Conservation (phyloP, 2,113 vertebrate genomes). For the Periophthalmodon schlosseri region DNA sequence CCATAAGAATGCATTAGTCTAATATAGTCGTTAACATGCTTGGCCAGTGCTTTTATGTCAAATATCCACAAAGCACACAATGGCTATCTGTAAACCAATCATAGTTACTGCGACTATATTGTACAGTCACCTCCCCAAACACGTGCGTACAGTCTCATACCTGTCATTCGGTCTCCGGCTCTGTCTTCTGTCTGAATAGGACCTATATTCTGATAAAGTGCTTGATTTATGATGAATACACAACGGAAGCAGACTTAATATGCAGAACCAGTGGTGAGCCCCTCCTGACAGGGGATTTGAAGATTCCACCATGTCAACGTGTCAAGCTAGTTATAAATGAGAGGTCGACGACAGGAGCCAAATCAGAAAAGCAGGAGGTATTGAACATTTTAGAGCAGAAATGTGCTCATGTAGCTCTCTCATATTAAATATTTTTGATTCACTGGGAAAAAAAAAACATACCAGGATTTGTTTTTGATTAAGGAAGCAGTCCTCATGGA, state of each 20-base stretch:
- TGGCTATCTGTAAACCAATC: constrained; percentile 1
- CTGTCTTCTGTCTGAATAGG: constrained; percentile 33
- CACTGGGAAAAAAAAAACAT: background rate
- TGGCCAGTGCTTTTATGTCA: background rate
- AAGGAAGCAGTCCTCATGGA: too few species aligned
- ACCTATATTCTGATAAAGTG: constrained; percentile 19
- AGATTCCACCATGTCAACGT: constrained; percentile 5
- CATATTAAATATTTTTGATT: background rate
- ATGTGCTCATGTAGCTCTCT: background rate
- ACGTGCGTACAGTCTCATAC: constrained; percentile 14
- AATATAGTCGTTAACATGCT: background rate
- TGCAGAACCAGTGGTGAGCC: constrained; percentile 6
- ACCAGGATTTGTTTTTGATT: too few species aligned
- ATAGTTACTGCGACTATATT: background rate
- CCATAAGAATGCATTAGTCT: background rate
- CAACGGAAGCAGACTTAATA: background rate
- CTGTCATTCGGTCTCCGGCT: constrained; percentile 22
- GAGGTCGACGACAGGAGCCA: background rate
- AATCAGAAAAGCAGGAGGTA: background rate
- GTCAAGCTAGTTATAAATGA: background rate
- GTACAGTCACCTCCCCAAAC: background rate
- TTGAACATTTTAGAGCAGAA: background rate
- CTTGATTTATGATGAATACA: constrained; percentile 32
- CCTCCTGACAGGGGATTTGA: constrained; percentile 7
- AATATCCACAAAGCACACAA: constrained; percentile 1